Evolutionary conservation across 1,140 invertebrate genomes (phyloP).

Genomic region (Aphidius gifuensis): DNA sequence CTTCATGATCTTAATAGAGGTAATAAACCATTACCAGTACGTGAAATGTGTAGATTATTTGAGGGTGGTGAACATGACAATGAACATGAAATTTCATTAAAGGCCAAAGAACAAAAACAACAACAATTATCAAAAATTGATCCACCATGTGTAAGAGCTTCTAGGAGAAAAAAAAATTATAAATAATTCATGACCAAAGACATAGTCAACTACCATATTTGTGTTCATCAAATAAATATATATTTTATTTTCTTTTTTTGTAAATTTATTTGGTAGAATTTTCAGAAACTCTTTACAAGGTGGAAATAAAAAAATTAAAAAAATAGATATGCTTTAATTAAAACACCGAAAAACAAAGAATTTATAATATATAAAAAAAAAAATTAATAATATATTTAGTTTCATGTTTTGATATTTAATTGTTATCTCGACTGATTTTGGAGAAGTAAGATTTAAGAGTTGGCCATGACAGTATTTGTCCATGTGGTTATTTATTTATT

Average conservation of each 20-base stretch:
- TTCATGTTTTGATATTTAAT: not conserved
- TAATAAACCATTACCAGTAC: conserved; percentile 48
- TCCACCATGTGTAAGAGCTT: conserved; percentile 36
- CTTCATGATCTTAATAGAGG: conserved; percentile 60
- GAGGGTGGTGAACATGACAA: conserved; percentile 43
- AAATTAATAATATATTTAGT: not conserved
- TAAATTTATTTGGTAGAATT: conserved; percentile 5
- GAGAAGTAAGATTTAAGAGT: no score
- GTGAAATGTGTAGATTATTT: conserved; percentile 63
- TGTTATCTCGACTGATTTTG: no score
- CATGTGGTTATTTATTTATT: no score
- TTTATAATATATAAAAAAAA: conserved; percentile 1
- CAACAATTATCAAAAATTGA: conserved; percentile 24
- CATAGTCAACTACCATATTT: conserved; percentile 19
- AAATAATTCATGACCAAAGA: conserved; percentile 20
- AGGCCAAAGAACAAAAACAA: conserved; percentile 5
- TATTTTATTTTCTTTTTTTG: not conserved
- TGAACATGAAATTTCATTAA: conserved; percentile 1
- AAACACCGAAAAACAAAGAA: not conserved
- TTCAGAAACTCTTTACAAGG: not conserved
- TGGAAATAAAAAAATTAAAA: not conserved
- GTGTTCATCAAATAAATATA: conserved; percentile 22
- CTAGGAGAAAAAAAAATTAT: conserved; percentile 39
- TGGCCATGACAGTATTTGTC: no score
- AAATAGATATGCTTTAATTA: not conserved